Evolutionary conservation across 2,113 vertebrate species (phyloP).

Genomic region (Syngnathoides biaculeatus): DNA sequence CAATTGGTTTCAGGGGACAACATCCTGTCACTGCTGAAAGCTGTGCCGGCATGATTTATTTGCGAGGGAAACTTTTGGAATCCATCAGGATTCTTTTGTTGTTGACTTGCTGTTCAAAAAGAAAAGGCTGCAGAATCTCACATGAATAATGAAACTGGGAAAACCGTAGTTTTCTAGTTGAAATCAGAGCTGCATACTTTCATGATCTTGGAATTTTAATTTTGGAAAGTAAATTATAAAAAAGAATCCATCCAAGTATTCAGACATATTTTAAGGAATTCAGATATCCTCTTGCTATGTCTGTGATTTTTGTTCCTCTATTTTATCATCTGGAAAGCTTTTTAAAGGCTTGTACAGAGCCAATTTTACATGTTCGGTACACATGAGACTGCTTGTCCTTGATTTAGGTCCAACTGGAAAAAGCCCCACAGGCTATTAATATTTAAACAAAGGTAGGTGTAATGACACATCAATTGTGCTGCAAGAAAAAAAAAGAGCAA

Average conservation of each 20-base stretch:
- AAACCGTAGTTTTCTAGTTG: too few relatives aligned
- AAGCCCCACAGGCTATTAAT: conserved; percentile 81
- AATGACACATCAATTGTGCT: conserved; percentile 76
- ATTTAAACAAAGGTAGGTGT: conserved; percentile 86
- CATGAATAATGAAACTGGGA: too few relatives aligned
- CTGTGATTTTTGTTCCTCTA: conserved; percentile 6
- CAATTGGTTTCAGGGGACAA: too few relatives aligned
- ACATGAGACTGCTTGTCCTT: conserved; percentile 59
- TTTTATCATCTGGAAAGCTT: conserved; percentile 14
- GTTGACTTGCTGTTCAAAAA: too few relatives aligned
- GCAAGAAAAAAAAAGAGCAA: conserved; percentile 71
- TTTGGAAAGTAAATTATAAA: not conserved
- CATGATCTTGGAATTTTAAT: not conserved
- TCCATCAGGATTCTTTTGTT: too few relatives aligned
- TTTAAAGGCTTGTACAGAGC: conserved; percentile 33
- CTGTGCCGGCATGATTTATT: too few relatives aligned
- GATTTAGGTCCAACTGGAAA: conserved; percentile 61
- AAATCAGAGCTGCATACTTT: not conserved
- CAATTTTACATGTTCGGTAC: conserved; percentile 22
- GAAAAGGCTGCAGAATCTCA: too few relatives aligned
- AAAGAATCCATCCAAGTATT: not conserved
- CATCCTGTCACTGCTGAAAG: too few relatives aligned
- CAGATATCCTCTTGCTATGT: conserved; percentile 2
- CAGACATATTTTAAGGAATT: not conserved
- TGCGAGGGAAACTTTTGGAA: too few relatives aligned